These are phyloP conservation scores for Poeciliopsis occidentalis DNA, from an alignment of 2,113 vertebrate genomes.

Conservation along the genomic window DNA sequence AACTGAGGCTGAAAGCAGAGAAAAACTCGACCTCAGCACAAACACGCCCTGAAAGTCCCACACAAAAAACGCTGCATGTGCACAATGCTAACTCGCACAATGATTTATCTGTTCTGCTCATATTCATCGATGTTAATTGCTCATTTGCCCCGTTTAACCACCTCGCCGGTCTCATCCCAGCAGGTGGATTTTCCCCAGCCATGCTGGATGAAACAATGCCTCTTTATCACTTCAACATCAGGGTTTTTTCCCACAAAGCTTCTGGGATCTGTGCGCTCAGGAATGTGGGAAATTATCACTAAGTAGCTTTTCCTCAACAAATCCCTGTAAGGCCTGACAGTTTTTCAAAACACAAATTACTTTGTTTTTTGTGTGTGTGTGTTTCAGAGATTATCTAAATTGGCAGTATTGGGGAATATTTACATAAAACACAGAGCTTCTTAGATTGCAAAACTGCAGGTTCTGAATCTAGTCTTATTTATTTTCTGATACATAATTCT, in stretches of 20 bases:
- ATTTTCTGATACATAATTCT: background rate
- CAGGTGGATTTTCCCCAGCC: background rate
- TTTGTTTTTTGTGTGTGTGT: background rate
- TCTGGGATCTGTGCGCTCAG: background rate
- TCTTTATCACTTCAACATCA: background rate
- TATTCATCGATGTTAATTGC: background rate
- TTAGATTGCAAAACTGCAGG: too few species aligned
- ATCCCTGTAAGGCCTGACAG: background rate
- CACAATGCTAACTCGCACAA: background rate
- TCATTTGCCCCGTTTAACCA: background rate
- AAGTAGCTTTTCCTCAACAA: slow-evolving; percentile 3
- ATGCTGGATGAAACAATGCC: slow-evolving; percentile 1
- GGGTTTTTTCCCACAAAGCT: background rate
- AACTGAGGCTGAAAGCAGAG: background rate
- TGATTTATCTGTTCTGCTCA: background rate
- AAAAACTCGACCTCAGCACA: background rate
- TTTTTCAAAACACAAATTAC: background rate
- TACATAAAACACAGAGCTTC: background rate
- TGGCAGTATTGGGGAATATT: background rate
- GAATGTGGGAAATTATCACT: slow-evolving; percentile 6
- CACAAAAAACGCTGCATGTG: background rate
- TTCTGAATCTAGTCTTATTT: background rate
- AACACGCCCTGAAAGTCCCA: background rate
- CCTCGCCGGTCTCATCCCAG: background rate
- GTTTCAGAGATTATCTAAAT: background rate